phyloP scores from a whole-genome alignment of 1,140 invertebrate species.

The Penaeus chinensis region DNA sequence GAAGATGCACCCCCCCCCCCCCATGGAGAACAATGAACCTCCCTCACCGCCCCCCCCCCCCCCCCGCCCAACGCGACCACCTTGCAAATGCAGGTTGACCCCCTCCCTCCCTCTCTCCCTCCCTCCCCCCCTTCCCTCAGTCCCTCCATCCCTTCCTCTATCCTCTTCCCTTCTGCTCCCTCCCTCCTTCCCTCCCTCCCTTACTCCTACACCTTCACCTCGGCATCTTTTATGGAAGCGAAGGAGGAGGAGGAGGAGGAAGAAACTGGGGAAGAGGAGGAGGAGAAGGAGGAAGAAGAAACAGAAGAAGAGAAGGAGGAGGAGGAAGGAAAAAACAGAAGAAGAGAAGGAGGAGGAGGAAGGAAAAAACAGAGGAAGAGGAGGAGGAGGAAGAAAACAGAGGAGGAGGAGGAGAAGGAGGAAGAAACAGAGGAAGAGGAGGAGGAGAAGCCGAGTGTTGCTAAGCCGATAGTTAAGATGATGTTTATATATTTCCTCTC shows the following conservation, averaged over 20 bases:
- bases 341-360: neutral
- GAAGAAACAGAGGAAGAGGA: constrained; percentile 12
- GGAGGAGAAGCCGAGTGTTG: neutral
- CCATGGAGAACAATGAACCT: neutral
- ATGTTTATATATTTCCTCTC: neutral
- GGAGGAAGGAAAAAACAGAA: neutral
- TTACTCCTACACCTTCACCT: neutral
- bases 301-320: constrained; percentile 1
- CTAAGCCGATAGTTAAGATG: neutral
- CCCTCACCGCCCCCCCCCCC: neutral
- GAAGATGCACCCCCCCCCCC: too few species aligned
- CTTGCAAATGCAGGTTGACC: neutral
- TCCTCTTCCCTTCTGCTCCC: neutral
- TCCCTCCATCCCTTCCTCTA: neutral
- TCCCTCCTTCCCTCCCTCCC: neutral
- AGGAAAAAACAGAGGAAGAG: constrained; percentile 9
- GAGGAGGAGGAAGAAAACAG: neutral
- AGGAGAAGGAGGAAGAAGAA: neutral
- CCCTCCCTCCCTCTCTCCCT: constrained; percentile 32
- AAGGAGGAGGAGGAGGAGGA: neutral
- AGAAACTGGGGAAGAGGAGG: constrained; percentile 10
- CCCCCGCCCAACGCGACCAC: constrained; percentile 19
- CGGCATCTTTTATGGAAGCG: neutral
- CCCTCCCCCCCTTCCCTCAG: neutral
- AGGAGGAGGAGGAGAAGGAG: neutral